Evolutionary conservation across 2,888 invertebrate genomes (phyloP).

Genomic region (Pardosa pseudoannulata): DNA sequence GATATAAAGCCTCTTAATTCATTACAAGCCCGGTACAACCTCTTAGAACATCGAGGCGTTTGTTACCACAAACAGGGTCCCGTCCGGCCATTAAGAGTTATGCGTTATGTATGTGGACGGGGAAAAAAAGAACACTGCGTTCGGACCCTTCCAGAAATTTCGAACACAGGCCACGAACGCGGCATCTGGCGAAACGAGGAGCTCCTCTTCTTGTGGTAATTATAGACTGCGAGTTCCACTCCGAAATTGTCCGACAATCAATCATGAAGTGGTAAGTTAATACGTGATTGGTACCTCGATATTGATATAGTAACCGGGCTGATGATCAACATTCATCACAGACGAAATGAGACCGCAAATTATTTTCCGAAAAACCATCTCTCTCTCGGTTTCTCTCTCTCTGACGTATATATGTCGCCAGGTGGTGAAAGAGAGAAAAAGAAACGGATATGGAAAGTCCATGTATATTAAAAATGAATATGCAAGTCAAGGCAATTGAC

Average conservation of each 20-base stretch:
- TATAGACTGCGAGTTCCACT: not conserved
- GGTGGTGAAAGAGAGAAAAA: no score
- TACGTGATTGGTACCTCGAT: not conserved
- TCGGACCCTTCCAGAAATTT: not conserved
- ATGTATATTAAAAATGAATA: no score
- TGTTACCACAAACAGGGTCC: no score
- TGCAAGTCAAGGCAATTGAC: no score
- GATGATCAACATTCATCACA: not conserved
- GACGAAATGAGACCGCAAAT: not conserved
- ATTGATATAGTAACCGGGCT: not conserved
- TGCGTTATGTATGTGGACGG: no score
- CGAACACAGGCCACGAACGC: not conserved
- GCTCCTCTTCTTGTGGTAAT: not conserved
- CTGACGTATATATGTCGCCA: no score
- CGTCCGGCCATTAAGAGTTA: no score
- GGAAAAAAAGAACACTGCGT: no score
- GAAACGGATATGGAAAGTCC: no score
- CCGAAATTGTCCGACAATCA: slow-evolving; percentile 3
- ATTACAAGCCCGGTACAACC: not conserved
- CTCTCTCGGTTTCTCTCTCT: no score
- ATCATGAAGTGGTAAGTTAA: not conserved
- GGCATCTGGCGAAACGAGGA: not conserved
- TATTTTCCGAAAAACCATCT: not conserved
- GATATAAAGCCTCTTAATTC: slow-evolving; percentile 9
- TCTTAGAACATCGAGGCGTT: no score